Conservation (phyloP, 2,113 vertebrate species). For the Eira barbara region DNA sequence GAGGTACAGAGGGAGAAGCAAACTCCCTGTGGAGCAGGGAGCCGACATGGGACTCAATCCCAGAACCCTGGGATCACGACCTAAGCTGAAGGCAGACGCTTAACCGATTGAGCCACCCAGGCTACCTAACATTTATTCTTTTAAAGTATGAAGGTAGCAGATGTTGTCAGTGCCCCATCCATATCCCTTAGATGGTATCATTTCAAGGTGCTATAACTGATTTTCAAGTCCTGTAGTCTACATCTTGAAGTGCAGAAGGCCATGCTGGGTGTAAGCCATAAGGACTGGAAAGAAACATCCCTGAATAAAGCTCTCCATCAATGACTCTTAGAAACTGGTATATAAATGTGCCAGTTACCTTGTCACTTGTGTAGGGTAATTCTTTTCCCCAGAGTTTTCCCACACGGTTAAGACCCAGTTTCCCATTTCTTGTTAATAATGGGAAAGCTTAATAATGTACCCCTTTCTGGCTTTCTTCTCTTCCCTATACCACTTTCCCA, state of each 20-base stretch:
- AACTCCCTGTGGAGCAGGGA: too few species aligned
- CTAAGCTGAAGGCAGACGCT: too few species aligned
- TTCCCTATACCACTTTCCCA: background rate
- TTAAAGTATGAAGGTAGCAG: background rate
- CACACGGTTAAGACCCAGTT: background rate
- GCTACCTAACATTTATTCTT: background rate
- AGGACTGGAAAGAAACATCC: background rate
- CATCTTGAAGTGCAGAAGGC: background rate
- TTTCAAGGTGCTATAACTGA: background rate
- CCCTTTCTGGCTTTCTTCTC: background rate
- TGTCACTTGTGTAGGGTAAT: background rate
- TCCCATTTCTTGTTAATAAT: background rate
- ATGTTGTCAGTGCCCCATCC: background rate
- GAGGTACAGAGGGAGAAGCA: too few species aligned
- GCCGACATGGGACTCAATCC: too few species aligned
- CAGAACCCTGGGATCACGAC: too few species aligned
- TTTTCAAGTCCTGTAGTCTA: background rate
- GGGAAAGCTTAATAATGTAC: background rate
- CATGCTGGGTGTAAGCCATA: background rate
- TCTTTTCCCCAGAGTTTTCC: background rate
- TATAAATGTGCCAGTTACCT: background rate
- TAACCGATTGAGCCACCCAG: too few species aligned
- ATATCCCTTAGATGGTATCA: background rate
- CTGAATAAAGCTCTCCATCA: background rate
- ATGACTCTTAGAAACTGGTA: background rate